Percentiles rank a stretch among this genome's conserved stretches.
These are phyloP conservation scores for Procavia capensis DNA, from an alignment of 2,113 vertebrate species.

Conservation along the genomic window DNA sequence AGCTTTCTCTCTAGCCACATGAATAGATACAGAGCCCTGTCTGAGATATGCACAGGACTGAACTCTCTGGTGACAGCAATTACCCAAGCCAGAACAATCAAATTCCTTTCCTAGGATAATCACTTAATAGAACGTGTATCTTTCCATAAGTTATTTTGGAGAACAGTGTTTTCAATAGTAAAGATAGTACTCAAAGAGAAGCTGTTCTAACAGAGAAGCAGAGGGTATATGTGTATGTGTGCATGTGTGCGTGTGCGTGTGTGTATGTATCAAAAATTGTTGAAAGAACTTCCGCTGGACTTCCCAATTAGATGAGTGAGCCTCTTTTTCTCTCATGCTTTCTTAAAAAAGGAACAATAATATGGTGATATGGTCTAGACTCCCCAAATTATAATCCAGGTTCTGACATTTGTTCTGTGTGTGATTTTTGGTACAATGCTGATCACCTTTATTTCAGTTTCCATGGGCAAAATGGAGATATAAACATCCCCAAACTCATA, in stretches of 20 bases:
- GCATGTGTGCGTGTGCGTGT: no score
- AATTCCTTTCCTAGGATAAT: neutral
- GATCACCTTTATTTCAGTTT: neutral
- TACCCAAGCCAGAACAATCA: neutral
- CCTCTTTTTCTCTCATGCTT: no score
- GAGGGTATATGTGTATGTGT: no score
- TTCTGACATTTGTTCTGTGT: neutral
- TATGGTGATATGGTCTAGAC: neutral
- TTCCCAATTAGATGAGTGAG: no score
- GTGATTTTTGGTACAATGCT: neutral
- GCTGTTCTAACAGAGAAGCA: neutral
- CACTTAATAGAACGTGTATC: neutral
- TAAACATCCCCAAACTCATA: neutral
- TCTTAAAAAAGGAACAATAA: no score
- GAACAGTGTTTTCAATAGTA: neutral
- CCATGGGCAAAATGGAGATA: neutral
- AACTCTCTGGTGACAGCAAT: neutral
- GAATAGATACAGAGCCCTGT: neutral
- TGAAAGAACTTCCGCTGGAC: no score
- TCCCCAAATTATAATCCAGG: neutral
- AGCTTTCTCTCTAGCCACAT: neutral
- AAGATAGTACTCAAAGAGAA: neutral
- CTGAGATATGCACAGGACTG: no score
- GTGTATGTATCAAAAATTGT: no score
- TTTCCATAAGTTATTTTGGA: neutral